Evolutionary conservation across 2,113 vertebrate genomes (phyloP), one percentile per base, ranked within the genome.

Genomic region (Lipophrys pholis): DNA sequence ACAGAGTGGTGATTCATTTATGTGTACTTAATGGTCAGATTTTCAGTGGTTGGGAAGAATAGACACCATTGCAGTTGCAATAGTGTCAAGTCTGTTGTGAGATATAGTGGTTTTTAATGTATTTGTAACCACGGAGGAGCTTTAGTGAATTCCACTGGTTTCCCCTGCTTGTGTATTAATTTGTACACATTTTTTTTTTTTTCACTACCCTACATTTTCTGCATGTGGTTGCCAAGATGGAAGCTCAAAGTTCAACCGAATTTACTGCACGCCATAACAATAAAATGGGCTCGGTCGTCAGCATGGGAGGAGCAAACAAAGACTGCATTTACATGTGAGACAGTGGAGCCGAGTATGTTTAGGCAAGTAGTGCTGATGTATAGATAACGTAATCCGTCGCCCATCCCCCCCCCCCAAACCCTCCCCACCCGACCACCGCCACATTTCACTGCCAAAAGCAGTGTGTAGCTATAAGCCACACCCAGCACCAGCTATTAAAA

Each of bases 201-300:
- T 30, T 4, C 21, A 30, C 21, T 30, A 30, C 21, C 21, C 41
- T 40, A 41, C 62, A 69, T 82, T 74, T 79, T 85, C 61, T 80
- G 63, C 64, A 61, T 46, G 55, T 35, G 39, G 30, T 72, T 86
- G 70, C 67, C 49, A 54, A 78, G 80, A 85, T 80, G 83, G 73
- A 83, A 82, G 89, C 87, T 91, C 87, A 92, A 93, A 92, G 92
- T 92, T 91, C 91, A 90, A 67, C 64, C 64, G 53, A 82, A 78
- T 92, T 91, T 92, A 92, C 80, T 77, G 84, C 90, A 57, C 8
- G 12, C 76, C 75, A 73, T 81, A 81, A 84, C 82, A 81, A 84
- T 91, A 90, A 93, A 89, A 55, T 81, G 41, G 69, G 40, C 76
- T 59, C 59, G 50, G 78, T 78, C 59, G 50, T 73, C 69, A 76